A percentile compares a stretch with the other conserved stretches of the same genome.
Conservation (phyloP, 2,888 invertebrate species). For the Sesia bembeciformis region DNA sequence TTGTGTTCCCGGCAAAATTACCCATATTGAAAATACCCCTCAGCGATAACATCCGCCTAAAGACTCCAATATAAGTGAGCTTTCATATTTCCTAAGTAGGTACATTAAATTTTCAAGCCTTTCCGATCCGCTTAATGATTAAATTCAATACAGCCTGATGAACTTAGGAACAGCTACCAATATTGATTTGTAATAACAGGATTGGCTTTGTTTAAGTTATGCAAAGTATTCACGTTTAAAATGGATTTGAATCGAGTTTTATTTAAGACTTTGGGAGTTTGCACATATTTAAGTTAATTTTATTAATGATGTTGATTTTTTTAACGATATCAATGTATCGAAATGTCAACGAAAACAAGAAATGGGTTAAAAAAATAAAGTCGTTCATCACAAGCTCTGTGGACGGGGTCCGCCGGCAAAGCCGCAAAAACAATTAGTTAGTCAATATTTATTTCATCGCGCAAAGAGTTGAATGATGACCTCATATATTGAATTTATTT, state of each 20-base stretch:
- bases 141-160: slow-evolving; percentile 32
- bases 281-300: slow-evolving; percentile 17
- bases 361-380: slow-evolving; percentile 51
- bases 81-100: neutral
- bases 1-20: slow-evolving; percentile 68
- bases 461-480: slow-evolving; percentile 45
- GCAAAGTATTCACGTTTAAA: slow-evolving; percentile 42
- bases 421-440: slow-evolving; percentile 70
- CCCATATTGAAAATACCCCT: slow-evolving; percentile 73
- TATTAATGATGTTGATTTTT: slow-evolving; percentile 17
- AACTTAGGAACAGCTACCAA: slow-evolving; percentile 33
- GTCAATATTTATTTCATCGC: slow-evolving; percentile 70
- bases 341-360: slow-evolving; percentile 40
- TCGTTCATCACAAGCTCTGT: slow-evolving; percentile 65
- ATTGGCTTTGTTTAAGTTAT: slow-evolving; percentile 40
- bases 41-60: slow-evolving; percentile 60
- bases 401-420: slow-evolving; percentile 56
- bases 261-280: slow-evolving; percentile 19
- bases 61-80: slow-evolving; percentile 39
- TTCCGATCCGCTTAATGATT: slow-evolving; percentile 27
- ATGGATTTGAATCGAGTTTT: slow-evolving; percentile 3
- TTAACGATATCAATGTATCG: slow-evolving; percentile 20
- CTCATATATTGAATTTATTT: slow-evolving; percentile 9
- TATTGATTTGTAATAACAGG: slow-evolving; percentile 51
- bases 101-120: slow-evolving; percentile 19